Conservation (phyloP, 1,140 invertebrate species). For the Olivierus martensii region DNA sequence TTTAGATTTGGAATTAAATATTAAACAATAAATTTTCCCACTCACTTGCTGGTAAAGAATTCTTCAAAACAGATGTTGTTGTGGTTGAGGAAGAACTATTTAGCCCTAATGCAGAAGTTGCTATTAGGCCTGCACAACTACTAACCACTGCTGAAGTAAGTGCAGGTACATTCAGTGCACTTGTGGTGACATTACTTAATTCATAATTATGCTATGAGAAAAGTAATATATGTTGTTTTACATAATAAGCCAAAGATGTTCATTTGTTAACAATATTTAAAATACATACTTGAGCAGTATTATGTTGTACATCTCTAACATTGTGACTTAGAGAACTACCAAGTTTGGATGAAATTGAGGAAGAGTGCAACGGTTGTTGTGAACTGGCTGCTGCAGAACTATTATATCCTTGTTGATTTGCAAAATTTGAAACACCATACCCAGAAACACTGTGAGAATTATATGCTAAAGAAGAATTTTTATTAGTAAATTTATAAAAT, state of each 20-base stretch:
- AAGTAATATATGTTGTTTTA: no score
- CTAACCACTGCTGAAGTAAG: no score
- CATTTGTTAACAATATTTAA: no score
- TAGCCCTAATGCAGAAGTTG: neutral
- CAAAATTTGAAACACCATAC: neutral
- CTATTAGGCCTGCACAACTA: no score
- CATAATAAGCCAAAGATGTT: no score
- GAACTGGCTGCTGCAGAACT: slow-evolving; percentile 1
- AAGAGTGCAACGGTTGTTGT: slow-evolving; percentile 8
- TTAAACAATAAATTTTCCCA: neutral
- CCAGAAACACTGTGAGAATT: no score
- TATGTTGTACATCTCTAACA: slow-evolving; percentile 14
- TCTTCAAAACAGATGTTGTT: slow-evolving; percentile 16
- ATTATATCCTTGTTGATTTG: slow-evolving; percentile 9
- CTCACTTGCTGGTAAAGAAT: slow-evolving; percentile 15
- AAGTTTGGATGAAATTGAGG: slow-evolving; percentile 10
- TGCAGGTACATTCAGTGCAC: no score
- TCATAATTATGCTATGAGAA: no score
- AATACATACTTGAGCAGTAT: slow-evolving; percentile 8
- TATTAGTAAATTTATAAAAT: no score
- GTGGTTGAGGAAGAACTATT: slow-evolving; percentile 12
- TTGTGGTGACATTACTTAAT: no score
- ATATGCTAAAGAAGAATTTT: no score
- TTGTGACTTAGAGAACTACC: slow-evolving; percentile 7
- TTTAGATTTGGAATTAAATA: no score